Evolutionary conservation across 1,140 invertebrate species (phyloP).

Genomic region (Pseudomyrmex cubaensis): DNA sequence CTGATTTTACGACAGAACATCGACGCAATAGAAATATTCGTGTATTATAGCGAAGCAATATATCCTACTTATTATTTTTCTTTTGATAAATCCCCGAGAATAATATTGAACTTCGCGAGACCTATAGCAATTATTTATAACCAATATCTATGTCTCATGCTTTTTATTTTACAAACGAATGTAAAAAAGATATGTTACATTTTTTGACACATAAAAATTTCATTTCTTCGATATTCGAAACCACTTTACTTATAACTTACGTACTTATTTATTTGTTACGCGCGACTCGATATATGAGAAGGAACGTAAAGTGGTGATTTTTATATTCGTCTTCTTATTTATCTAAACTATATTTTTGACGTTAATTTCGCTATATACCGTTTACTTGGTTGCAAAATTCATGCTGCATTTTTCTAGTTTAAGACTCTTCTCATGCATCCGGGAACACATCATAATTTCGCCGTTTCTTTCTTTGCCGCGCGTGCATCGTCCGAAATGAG

Average conservation of each 20-base stretch:
- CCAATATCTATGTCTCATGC: background rate
- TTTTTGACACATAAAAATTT: slow-evolving; percentile 1
- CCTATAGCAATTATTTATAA: slow-evolving; percentile 1
- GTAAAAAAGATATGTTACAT: background rate
- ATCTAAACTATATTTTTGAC: slow-evolving; percentile 7
- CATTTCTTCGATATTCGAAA: background rate
- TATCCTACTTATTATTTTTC: background rate
- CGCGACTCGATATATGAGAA: background rate
- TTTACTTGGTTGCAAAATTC: slow-evolving; percentile 8
- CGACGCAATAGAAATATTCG: slow-evolving; percentile 1
- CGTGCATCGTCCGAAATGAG: background rate
- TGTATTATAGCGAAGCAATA: slow-evolving; percentile 10
- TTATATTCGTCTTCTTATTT: slow-evolving; percentile 11
- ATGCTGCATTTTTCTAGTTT: background rate
- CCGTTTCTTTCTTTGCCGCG: background rate
- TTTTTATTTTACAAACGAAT: slow-evolving; percentile 6
- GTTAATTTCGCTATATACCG: background rate
- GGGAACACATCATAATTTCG: slow-evolving; percentile 1
- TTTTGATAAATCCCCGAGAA: background rate
- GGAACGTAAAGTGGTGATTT: background rate
- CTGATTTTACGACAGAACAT: slow-evolving; percentile 32
- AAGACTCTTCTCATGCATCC: background rate
- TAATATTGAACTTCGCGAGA: background rate
- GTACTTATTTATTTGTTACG: background rate
- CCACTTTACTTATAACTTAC: background rate